Base-by-base conservation (phyloP, 2,113 vertebrate genomes). In the Datnioides undecimradiatus region DNA sequence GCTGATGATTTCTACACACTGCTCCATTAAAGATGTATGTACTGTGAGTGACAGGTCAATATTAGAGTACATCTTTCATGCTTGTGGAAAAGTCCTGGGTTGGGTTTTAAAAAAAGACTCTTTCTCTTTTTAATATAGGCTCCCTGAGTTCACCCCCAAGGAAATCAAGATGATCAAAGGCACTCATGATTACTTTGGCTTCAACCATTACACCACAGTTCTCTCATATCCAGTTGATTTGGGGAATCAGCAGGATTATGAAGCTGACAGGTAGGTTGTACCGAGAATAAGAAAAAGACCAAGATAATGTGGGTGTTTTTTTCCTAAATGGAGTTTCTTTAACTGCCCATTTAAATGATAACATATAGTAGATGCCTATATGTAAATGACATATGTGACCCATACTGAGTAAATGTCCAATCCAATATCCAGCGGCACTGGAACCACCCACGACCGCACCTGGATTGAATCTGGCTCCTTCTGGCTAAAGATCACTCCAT, bases 161-260 rank as follows among this genome's bases (percentile, higher is more conserved):
- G 96, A 98, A 90, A 95, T 97, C 81, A 87, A 76, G 65, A 95
- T 95, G 87, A 96, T 97, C 88, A 96, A 95, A 43, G 97, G 97
- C 38, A 97, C 97, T 3, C 95, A 95, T 25, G 96, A 98, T 89
- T 98, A 92, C 72, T 97, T 97, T 67, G 97, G 97, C 3, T 95
- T 98, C n/a, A 98, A 98, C 83, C 96, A 98, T 87, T 98, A 98
- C 27, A 96, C 95, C 58, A 95, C 96, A 0, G 84, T 96, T 73
- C 84, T 97, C 82, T 82, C 95, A 8, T 97, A 91, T 87, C 95
- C 96, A 8, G 0, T 94, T 0, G 83, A 96, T 73, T 94, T 94
- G 40, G 43, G 90, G 3, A 19, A 12, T 11, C 52, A 95, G 31
- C 87, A 94, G n/a, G 95, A 96, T 0, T 97, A 95, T 2, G 96